Evolutionary conservation across 2,888 invertebrate genomes (phyloP).

Genomic region (Apamea crenata): DNA sequence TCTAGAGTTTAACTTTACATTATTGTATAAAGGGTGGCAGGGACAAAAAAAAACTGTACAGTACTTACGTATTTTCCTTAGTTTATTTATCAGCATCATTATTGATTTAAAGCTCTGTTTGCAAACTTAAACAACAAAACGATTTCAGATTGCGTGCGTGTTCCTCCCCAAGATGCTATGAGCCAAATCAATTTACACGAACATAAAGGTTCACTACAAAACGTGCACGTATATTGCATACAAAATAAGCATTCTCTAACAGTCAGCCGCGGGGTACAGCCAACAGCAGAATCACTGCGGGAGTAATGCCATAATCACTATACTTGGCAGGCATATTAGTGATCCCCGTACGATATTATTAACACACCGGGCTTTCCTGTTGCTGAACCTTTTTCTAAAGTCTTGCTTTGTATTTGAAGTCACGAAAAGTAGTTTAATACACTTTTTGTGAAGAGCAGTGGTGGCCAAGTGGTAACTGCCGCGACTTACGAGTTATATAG

Average conservation of each 20-base stretch:
- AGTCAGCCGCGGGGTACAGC: slow-evolving; percentile 27
- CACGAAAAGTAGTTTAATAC: slow-evolving; percentile 6
- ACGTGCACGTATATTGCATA: slow-evolving; percentile 11
- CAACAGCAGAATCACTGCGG: slow-evolving; percentile 38
- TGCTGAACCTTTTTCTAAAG: slow-evolving; percentile 20
- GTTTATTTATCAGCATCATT: not conserved
- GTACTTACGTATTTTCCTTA: too few relatives aligned
- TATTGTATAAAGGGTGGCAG: not conserved
- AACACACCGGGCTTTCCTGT: slow-evolving; percentile 41
- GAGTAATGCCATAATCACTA: slow-evolving; percentile 50
- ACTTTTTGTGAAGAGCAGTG: too few relatives aligned
- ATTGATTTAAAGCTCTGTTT: not conserved
- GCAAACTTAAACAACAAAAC: not conserved
- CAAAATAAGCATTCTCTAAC: slow-evolving; percentile 19
- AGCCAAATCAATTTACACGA: slow-evolving; percentile 49
- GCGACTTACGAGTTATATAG: too few relatives aligned
- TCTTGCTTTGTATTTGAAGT: slow-evolving; percentile 12
- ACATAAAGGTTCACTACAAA: slow-evolving; percentile 21
- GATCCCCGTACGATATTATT: slow-evolving; percentile 55
- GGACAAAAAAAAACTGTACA: too few relatives aligned
- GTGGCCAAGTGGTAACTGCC: too few relatives aligned
- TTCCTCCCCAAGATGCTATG: slow-evolving; percentile 7
- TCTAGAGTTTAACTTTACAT: not conserved
- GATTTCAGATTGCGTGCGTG: slow-evolving; percentile 21
- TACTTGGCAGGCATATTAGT: slow-evolving; percentile 55